Evolutionary conservation across 2,888 invertebrate species (phyloP).

Genomic region (Podotricha telesiphe): DNA sequence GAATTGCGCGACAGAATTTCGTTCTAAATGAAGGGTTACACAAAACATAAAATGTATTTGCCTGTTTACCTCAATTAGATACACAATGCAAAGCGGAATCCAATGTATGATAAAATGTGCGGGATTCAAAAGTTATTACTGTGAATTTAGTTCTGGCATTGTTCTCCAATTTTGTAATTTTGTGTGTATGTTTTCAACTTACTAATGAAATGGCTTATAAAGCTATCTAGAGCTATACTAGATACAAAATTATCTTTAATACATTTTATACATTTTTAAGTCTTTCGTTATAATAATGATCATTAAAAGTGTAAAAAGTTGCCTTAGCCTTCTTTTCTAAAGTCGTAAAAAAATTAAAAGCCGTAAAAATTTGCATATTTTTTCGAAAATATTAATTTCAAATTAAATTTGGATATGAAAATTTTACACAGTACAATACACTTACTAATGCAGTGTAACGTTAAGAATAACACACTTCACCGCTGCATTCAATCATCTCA

Average conservation of each 20-base stretch:
- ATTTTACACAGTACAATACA: no score
- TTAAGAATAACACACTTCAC: constrained; percentile 7
- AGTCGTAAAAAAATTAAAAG: no score
- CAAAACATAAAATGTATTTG: constrained; percentile 48
- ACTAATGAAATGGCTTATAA: neutral
- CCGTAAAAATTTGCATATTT: no score
- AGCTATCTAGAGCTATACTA: neutral
- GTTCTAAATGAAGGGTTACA: constrained; percentile 56
- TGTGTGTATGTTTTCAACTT: neutral
- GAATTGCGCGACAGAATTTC: constrained; percentile 60
- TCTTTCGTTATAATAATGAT: no score
- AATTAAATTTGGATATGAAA: no score
- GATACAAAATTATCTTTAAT: neutral
- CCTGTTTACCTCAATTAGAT: constrained; percentile 54
- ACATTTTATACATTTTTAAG: no score
- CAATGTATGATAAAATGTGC: constrained; percentile 54
- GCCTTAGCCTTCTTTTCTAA: no score
- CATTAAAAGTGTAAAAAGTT: no score
- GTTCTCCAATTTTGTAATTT: neutral
- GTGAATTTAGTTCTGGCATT: constrained; percentile 37
- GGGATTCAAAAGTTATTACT: constrained; percentile 48
- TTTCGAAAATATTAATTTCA: no score
- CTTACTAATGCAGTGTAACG: neutral
- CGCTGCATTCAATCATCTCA: neutral
- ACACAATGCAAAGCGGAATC: constrained; percentile 56